Evolutionary conservation across 2,888 invertebrate genomes (phyloP).

Genomic region (Tubiluchus corallicola): DNA sequence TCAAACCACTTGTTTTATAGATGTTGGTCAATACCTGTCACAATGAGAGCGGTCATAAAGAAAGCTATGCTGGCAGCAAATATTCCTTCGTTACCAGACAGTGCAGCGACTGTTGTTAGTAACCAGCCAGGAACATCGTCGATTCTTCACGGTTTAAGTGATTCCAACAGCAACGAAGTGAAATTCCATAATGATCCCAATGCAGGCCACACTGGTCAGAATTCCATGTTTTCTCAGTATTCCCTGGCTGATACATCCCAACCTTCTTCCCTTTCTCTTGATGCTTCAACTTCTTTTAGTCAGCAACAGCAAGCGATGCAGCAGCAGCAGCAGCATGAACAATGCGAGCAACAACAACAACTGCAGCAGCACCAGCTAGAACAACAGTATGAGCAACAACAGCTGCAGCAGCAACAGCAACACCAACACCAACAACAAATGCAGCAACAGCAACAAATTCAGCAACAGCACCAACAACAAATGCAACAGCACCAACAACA

Average conservation of each 20-base stretch:
- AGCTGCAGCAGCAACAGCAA: constrained; percentile 17
- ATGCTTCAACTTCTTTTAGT: no score
- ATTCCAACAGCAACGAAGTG: constrained; percentile 1
- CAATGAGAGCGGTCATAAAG: constrained; percentile 65
- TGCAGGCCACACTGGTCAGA: not conserved
- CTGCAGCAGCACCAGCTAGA: constrained; percentile 12
- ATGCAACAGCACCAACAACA: constrained; percentile 13
- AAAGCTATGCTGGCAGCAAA: constrained; percentile 15
- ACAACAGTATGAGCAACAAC: constrained; percentile 12
- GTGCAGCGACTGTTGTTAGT: not conserved
- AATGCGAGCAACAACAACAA: constrained; percentile 15
- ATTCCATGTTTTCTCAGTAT: not conserved
- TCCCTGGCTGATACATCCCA: not conserved
- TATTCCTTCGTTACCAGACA: not conserved
- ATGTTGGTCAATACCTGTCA: constrained; percentile 78
- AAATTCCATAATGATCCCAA: not conserved
- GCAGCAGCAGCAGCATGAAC: no score
- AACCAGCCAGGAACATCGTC: not conserved
- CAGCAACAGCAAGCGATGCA: no score
- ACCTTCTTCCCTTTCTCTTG: not conserved
- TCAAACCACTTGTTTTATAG: constrained; percentile 23
- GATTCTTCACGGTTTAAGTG: not conserved
- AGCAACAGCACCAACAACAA: constrained; percentile 7
- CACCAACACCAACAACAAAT: constrained; percentile 18
- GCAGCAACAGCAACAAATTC: constrained; percentile 10